Base-by-base conservation (phyloP, 2,797 vertebrate species). In the Premnoplex brunnescens region DNA sequence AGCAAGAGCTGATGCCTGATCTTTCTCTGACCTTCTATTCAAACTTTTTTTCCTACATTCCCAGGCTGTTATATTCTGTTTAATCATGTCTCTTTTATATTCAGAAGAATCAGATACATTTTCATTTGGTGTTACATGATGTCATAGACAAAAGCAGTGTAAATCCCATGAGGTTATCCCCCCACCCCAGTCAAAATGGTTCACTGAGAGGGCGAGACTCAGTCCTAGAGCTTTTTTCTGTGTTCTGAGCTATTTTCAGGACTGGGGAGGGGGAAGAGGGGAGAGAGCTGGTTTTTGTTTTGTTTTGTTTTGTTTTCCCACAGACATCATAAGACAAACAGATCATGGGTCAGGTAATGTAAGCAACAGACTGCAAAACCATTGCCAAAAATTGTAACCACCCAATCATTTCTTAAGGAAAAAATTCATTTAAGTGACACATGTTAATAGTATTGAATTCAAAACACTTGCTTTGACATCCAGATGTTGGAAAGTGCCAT, bases 331-430 rank as follows among this genome's bases (percentile, higher is more conserved):
- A 93, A 96, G 91, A 95, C 87, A 97, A 97, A 95, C 59, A 94
- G 89, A 97, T 89, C 85, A 83, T 48, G 60, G 96, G 96, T 97
- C 97, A 97, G 97, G 97, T 97, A 97, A 96, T 96, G 95, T 96
- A 96, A 97, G 96, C 97, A 98, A 91, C 96, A 97, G 93, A 81
- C 85, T 55, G 49, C 34, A 82, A 96, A 93, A 73, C 8, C 12
- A 21, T 58, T 96, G 97, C 97, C 96, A 97, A 96, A 97, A 96
- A 96, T 79, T 89, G 92, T 91, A 97, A 95, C 91, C 69, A 96
- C 62, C 79, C 96, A 58, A 95, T 92, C 28, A 6, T 89, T 74
- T 97, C 88, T 83, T 79, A 95, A 94, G 93, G 95, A 96, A 97
- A 96, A 97, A 94, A 97, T 32, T 93, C 87, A 96, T 96, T 97